phyloP scores from a whole-genome alignment of 2,797 vertebrate species.

The Sarcoramphus papa region DNA sequence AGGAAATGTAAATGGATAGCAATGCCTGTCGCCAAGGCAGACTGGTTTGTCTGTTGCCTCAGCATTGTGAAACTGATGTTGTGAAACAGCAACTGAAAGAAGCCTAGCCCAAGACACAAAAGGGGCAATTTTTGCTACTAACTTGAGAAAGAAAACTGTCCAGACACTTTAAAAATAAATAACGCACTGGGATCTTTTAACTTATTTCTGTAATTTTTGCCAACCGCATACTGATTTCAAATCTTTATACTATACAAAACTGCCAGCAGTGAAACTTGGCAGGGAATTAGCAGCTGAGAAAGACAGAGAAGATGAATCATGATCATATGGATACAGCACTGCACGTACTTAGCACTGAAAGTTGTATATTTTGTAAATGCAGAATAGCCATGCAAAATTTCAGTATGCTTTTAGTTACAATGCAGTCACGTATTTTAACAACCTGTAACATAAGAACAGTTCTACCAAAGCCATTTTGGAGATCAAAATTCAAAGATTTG shows the following conservation, averaged over 20 bases:
- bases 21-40: not conserved
- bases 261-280: constrained; percentile 4
- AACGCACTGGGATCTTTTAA: not conserved
- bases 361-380: not conserved
- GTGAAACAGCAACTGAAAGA: constrained; percentile 22
- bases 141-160: constrained; percentile 12
- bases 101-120: not conserved
- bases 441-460: not conserved
- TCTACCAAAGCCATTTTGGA: not conserved
- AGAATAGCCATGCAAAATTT: not conserved
- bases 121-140: not conserved
- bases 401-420: not conserved
- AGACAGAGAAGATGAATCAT: not conserved
- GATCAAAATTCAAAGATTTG: not conserved
- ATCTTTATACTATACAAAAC: not conserved
- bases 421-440: not conserved
- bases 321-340: fast-evolving
- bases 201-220: constrained; percentile 13
- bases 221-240: not conserved
- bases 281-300: not conserved
- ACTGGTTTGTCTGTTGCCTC: not conserved
- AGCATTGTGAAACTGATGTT: constrained; percentile 30
- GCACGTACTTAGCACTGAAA: not conserved
- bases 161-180: constrained; percentile 26
- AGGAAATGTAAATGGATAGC: not conserved